A percentile compares a stretch with the other conserved stretches of the same genome.
Evolutionary conservation across 1,140 invertebrate genomes (phyloP).

Genomic region (Melanaphis sacchari): DNA sequence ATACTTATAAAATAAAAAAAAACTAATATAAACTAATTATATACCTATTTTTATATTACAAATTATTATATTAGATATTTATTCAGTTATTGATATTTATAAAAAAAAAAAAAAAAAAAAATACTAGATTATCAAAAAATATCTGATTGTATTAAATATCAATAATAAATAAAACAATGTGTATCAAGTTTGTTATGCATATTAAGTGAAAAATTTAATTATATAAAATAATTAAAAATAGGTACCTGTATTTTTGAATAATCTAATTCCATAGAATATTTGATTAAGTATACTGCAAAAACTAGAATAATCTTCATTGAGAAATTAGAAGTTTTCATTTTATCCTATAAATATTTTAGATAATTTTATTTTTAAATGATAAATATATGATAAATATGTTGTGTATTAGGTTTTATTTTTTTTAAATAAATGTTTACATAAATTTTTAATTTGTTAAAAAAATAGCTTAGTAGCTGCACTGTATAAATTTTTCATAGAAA

Average conservation of each 20-base stretch:
- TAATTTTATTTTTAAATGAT: background rate
- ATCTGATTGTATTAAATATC: background rate
- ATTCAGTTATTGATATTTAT: background rate
- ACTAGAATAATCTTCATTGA: background rate
- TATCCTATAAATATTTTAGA: background rate
- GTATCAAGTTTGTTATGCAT: background rate
- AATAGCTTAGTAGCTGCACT: background rate
- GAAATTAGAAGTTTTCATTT: background rate
- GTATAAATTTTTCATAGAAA: background rate
- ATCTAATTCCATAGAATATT: background rate
- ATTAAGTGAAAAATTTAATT: background rate
- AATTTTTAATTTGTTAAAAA: background rate
- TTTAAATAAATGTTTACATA: background rate
- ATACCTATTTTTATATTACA: background rate
- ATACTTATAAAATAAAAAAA: too few relatives aligned
- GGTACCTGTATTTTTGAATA: slow-evolving; percentile 48
- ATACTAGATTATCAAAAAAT: too few relatives aligned
- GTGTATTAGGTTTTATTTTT: background rate
- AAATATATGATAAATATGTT: background rate
- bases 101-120: background rate
- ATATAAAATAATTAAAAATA: background rate
- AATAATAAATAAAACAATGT: background rate
- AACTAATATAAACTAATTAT: background rate
- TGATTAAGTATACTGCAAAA: background rate
- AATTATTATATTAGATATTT: too few relatives aligned